Evolutionary conservation across 2,888 invertebrate genomes (phyloP), one percentile per base, ranked within the genome.

Genomic region (Bembecia ichneumoniformis): DNA sequence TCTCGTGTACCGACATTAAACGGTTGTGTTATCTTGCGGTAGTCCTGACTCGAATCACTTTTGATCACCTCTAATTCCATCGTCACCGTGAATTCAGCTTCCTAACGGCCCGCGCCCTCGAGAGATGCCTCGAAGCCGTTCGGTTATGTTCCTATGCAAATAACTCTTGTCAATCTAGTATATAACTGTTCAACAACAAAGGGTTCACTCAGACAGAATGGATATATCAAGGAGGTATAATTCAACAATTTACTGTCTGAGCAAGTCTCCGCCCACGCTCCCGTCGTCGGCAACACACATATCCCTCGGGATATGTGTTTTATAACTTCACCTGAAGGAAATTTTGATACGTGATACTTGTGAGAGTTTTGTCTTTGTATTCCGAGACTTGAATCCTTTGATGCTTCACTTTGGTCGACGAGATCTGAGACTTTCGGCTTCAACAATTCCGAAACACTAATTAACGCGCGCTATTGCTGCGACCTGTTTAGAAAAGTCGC

Each of bases 1-100:
- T 62, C 64, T 67, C 72, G 77, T 77, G 74, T 78, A 74, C 68
- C 71, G 67, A 74, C 74, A 77, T 78, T 76, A 77, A 72, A 75
- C 67, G 74, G 17, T 69, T 75, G 44, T 17, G 11, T 44, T 80
- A 82, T 80, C 72, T 71, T 64, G 62, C 63, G 61, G 66, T 72
- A 62, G 72, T 75, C 65, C 66, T 62, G 58, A 57, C 47, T 13
- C 40, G 40, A n/a, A 40, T 28, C 28, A 28, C 28, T 28, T 28
- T 28, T 28, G 9, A 28, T 28, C 28, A 28, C 9, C 28, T 2
- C 28, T 28, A 15, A 17, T 44, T 47, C 20, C 40, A 13, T 4
- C 10, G 2, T 14, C 16, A 10, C 11, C 14, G 13, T 11, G 17
- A 9, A 28, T 20, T 40, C 14, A 40, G 14, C 40, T 13, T 14